A percentile compares a stretch with the other conserved stretches of the same genome.
Conservation (phyloP, 2,888 invertebrate genomes). For the Cryptocephalus primarius region DNA sequence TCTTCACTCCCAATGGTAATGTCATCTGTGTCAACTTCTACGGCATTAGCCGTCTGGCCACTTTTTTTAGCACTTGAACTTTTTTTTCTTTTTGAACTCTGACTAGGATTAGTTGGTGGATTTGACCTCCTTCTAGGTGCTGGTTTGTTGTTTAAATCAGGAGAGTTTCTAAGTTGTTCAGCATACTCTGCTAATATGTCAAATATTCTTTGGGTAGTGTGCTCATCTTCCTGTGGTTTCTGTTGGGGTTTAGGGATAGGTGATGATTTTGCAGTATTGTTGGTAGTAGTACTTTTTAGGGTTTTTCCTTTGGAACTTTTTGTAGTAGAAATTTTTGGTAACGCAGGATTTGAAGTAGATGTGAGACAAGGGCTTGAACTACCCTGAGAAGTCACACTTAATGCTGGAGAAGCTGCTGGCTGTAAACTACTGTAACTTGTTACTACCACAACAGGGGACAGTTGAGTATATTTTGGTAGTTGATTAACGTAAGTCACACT, state of each 20-base stretch:
- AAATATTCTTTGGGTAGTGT: slow-evolving; percentile 68
- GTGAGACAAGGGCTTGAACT: slow-evolving; percentile 48
- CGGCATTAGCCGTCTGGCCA: slow-evolving; percentile 31
- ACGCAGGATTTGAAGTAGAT: slow-evolving; percentile 39
- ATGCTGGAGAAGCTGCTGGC: slow-evolving; percentile 43
- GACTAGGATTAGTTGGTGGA: slow-evolving; percentile 59
- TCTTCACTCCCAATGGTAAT: slow-evolving; percentile 67
- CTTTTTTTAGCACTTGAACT: slow-evolving; percentile 46
- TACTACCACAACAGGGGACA: slow-evolving; percentile 44
- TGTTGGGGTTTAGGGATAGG: slow-evolving; percentile 56
- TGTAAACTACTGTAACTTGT: slow-evolving; percentile 42
- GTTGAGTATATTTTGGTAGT: slow-evolving; percentile 36
- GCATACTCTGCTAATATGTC: slow-evolving; percentile 72
- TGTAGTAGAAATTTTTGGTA: slow-evolving; percentile 22
- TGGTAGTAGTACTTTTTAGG: slow-evolving; percentile 45
- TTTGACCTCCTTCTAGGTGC: slow-evolving; percentile 66
- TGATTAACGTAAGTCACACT: slow-evolving; percentile 45
- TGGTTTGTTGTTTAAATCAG: slow-evolving; percentile 69
- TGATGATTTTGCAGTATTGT: slow-evolving; percentile 47
- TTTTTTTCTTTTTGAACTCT: slow-evolving; percentile 60
- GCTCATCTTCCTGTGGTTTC: slow-evolving; percentile 71
- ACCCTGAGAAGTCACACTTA: slow-evolving; percentile 47
- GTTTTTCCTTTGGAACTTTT: slow-evolving; percentile 41
- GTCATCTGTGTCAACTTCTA: slow-evolving; percentile 48
- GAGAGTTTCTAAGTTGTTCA: slow-evolving; percentile 68